Percentiles rank a stretch among this genome's conserved stretches.
Conservation (phyloP, 1,140 invertebrate species). For the Melanaphis sacchari region DNA sequence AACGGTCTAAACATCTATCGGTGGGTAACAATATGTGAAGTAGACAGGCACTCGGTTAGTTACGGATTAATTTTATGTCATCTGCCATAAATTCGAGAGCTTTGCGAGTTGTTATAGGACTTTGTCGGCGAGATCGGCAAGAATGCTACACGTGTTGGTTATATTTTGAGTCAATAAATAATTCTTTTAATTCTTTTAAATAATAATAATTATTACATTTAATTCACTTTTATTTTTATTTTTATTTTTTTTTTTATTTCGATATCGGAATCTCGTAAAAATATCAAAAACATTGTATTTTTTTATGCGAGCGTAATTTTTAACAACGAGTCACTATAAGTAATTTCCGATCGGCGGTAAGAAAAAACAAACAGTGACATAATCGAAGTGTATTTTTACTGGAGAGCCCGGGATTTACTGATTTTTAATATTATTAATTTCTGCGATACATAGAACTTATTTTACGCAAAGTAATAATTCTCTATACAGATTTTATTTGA, state of each 20-base stretch:
- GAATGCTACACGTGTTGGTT: too few species aligned
- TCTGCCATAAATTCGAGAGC: neutral
- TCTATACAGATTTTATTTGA: neutral
- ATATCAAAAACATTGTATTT: neutral
- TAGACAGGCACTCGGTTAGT: too few species aligned
- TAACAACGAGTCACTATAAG: neutral
- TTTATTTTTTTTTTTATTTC: neutral
- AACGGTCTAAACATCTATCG: neutral
- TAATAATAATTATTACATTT: neutral
- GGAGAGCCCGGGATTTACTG: neutral
- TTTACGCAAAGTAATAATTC: neutral
- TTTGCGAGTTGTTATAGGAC: neutral
- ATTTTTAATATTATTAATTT: neutral
- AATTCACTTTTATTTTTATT: neutral
- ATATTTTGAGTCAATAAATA: too few species aligned
- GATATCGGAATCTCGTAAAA: neutral
- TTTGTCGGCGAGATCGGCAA: too few species aligned
- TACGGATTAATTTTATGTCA: neutral
- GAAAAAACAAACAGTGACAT: neutral
- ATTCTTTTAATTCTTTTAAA: too few species aligned
- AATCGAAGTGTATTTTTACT: neutral
- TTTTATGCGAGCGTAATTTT: neutral
- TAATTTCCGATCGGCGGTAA: neutral
- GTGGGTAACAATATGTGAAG: neutral
- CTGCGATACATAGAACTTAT: neutral